Base-by-base conservation (phyloP, 2,888 invertebrate species). In the Petrophora chlorosata region DNA sequence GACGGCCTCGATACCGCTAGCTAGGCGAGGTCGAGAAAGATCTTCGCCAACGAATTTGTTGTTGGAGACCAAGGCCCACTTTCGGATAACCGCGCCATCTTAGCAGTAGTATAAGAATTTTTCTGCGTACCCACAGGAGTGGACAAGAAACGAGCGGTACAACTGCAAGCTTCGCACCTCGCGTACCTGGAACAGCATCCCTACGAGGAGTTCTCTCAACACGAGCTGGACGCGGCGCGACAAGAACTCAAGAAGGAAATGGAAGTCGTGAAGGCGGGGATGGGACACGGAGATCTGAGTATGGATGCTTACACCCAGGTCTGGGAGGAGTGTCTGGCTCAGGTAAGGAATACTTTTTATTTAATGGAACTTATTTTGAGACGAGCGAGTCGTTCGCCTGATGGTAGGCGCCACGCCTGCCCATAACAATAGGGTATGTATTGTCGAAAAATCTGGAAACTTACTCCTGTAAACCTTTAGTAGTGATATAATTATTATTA, bases 291-390 rank as follows among this genome's bases (percentile, higher is more conserved):
- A 0, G 98, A 99, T 23, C 91, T 99, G 32, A 95, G 97, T 1
- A 85, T 96, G 33, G 98, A 99, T 61, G 95, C 97, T 0, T 98
- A 98, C 76, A 94, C 95, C 5, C 97, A 98, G 87, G 98, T 98
- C 28, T 99, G 99, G 99, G 97, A 98, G 75, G 98, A 99, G 85
- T 99, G 99, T 82, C 91, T 98, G 36, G 94, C 96, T 0, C 97
- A 98, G 92, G 96, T 96, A 33, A 59, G 44, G 14, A 13, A 16
- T 49, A 34, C 29, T 14, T 17, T 40, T 26, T 19, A 13, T 28
- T 22, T 23, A 10, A 58, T 95, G 92, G 94, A 96, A 3, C 91
- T 99, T 15, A 99, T 96, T 79, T 86, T 99, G n/a, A n/a, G n/a
- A n/a, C n/a, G n/a, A n/a, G n/a, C n/a, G n/a, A n/a, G n/a, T n/a